phyloP scores from a whole-genome alignment of 2,888 invertebrate genomes.

The Cheilosia urbana region DNA sequence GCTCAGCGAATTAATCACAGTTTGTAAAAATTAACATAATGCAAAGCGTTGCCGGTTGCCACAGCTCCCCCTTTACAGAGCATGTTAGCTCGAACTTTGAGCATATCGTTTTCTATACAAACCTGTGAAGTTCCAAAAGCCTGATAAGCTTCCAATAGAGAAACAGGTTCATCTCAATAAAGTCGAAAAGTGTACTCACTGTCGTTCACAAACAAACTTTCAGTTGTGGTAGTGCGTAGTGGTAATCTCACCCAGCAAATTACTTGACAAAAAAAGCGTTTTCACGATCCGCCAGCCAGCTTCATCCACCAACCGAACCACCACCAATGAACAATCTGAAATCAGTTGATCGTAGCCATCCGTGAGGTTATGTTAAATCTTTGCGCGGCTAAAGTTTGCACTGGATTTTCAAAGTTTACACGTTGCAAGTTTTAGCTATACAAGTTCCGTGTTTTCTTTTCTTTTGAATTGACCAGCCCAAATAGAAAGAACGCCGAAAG shows the following conservation, averaged over 20 bases:
- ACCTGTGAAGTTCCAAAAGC: not conserved
- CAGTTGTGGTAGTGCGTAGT: constrained; percentile 19
- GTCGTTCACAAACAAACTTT: constrained; percentile 2
- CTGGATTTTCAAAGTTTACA: not conserved
- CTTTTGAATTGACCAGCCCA: not conserved
- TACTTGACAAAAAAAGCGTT: not conserved
- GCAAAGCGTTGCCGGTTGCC: not conserved
- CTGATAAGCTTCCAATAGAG: not conserved
- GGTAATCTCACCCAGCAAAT: constrained; percentile 25
- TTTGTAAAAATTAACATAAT: constrained; percentile 16
- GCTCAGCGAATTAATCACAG: constrained; percentile 14
- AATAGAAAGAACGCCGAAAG: not conserved
- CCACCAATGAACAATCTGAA: constrained; percentile 29
- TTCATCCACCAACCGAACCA: constrained; percentile 52
- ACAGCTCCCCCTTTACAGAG: not conserved
- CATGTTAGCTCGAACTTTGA: not conserved
- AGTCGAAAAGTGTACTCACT: constrained; percentile 39
- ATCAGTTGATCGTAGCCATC: constrained; percentile 66
- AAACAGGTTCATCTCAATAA: constrained; percentile 38
- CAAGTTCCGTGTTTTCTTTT: not conserved
- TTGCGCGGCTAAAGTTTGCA: constrained; percentile 2
- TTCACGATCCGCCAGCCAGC: constrained; percentile 11
- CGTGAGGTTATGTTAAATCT: constrained; percentile 59
- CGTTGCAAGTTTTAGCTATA: not conserved
- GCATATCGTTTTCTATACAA: not conserved